phyloP scores from a whole-genome alignment of 92 coral and sea anemone species.

The Epizoanthus illoricatus region DNA sequence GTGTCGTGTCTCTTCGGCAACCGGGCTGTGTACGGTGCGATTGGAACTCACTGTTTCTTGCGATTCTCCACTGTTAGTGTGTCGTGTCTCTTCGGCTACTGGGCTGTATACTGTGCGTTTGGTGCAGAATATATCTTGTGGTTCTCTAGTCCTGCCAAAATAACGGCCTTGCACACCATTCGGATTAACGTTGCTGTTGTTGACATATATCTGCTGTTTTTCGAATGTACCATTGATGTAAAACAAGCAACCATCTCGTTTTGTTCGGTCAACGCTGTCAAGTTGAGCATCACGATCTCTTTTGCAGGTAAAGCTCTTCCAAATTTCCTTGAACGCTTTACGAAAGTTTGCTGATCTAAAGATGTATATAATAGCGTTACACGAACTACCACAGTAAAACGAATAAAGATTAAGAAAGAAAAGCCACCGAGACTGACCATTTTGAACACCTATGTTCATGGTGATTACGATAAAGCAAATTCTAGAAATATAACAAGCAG shows the following conservation, averaged over 20 bases:
- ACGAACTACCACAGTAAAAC: background rate
- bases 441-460: background rate
- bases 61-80: too few relatives aligned
- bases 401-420: background rate
- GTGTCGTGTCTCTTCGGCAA: too few relatives aligned
- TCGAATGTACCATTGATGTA: conserved; percentile 6
- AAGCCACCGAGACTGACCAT: background rate
- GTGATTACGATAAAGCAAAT: background rate
- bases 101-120: too few relatives aligned
- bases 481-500: background rate
- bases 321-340: background rate
- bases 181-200: background rate
- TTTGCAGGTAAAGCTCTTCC: background rate
- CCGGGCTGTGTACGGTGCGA: too few relatives aligned
- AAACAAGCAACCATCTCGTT: background rate
- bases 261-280: background rate
- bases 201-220: background rate
- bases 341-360: background rate
- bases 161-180: too few relatives aligned
- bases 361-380: background rate
- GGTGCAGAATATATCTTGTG: too few relatives aligned
- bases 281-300: background rate
- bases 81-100: too few relatives aligned
- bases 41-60: too few relatives aligned
- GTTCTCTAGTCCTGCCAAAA: too few relatives aligned